These are phyloP conservation scores for Vanessa cardui DNA, from an alignment of 2,888 invertebrate species.

Conservation along the genomic window DNA sequence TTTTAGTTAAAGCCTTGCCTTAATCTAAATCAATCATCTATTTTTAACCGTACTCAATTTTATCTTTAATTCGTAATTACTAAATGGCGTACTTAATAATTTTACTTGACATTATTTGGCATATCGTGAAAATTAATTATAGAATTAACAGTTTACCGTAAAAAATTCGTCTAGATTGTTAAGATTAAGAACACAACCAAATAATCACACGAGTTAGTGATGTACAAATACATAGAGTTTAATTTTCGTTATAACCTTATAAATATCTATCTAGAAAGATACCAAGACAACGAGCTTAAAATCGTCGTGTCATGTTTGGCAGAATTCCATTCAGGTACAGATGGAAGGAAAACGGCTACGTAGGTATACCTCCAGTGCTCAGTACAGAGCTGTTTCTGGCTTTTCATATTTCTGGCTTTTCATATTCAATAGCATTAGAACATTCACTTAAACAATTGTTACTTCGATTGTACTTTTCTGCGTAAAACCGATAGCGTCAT, in stretches of 20 bases:
- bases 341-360: slow-evolving; percentile 62
- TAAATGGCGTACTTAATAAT: slow-evolving; percentile 51
- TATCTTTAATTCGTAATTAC: slow-evolving; percentile 50
- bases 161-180: slow-evolving; percentile 66
- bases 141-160: slow-evolving; percentile 50
- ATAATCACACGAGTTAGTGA: slow-evolving; percentile 77
- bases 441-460: slow-evolving; percentile 39
- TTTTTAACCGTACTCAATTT: slow-evolving; percentile 47
- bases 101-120: slow-evolving; percentile 57
- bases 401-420: slow-evolving; percentile 5
- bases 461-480: slow-evolving; percentile 45
- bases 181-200: slow-evolving; percentile 76
- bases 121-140: slow-evolving; percentile 51
- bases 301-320: slow-evolving; percentile 49
- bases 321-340: slow-evolving; percentile 66
- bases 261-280: slow-evolving; percentile 36
- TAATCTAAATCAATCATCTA: slow-evolving; percentile 61
- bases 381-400: slow-evolving; percentile 1
- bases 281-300: slow-evolving; percentile 45
- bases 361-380: slow-evolving; percentile 40
- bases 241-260: slow-evolving; percentile 39
- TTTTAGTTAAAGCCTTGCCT: slow-evolving; percentile 55
- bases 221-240: slow-evolving; percentile 50
- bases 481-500: slow-evolving; percentile 47
- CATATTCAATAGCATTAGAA: slow-evolving; percentile 9